Evolutionary conservation across 1,140 invertebrate species (phyloP).

Genomic region (Lepidurus apus): DNA sequence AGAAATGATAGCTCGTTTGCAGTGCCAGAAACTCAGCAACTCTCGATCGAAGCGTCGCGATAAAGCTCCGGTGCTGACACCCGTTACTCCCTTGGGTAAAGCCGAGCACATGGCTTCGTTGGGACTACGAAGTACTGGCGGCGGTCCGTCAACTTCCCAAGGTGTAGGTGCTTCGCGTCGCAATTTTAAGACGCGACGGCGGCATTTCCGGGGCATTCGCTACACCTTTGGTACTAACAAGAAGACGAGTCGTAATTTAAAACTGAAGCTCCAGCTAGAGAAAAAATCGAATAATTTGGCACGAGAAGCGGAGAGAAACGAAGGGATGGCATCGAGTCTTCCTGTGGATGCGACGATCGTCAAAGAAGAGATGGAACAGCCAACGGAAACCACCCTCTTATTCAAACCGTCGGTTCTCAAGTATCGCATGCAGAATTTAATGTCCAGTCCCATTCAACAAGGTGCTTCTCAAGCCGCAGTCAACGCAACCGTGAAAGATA

Average conservation of each 20-base stretch:
- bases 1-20: constrained; percentile 1
- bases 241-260: neutral
- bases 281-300: neutral
- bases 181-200: neutral
- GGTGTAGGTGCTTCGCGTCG: neutral
- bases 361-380: neutral
- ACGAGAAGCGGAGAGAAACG: neutral
- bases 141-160: neutral
- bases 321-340: neutral
- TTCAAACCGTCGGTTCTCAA: neutral
- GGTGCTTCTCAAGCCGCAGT: neutral
- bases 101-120: constrained; percentile 33
- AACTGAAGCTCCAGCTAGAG: neutral
- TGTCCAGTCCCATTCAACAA: neutral
- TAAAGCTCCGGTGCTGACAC: neutral
- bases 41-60: neutral
- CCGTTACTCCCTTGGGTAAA: constrained; percentile 8
- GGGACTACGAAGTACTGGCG: constrained; percentile 28
- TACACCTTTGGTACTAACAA: neutral
- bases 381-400: neutral
- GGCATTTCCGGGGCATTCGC: neutral
- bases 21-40: neutral
- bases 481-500: neutral
- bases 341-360: neutral
- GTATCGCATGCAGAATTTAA: neutral